Evolutionary conservation across 2,888 invertebrate species (phyloP), one percentile per base, ranked within the genome.

Genomic region (Scaptomyza flava): DNA sequence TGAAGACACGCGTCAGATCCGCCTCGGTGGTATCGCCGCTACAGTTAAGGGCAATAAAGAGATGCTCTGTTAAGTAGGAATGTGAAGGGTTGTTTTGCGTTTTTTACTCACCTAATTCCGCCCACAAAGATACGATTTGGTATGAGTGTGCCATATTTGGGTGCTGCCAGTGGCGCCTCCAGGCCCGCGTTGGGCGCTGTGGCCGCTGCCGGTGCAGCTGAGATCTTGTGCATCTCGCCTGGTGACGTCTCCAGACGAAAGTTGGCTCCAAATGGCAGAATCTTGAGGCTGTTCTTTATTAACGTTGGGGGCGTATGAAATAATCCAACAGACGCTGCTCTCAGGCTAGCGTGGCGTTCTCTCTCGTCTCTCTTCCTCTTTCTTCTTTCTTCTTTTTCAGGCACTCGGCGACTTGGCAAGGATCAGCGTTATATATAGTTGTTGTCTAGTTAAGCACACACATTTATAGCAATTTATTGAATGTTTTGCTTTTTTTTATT

Each of bases 111-210:
- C 61, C 98, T 96, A 89, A 99, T 98, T 27, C 98, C 99, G 63
- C 99, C 98, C 54, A 99, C 98, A 92, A 99, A 99, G 89, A 99
- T 97, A 87, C 98, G 93, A 92, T 98, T 98, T 67, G 98, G 98
- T 86, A 98, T 97, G 69, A 98, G 94, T 34, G 98, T 98, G 75
- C 95, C 98, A 80, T 94, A 94, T 89, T 94, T 94, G 92, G 94
- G 75, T 92, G 91, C 91, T 33, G 92, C 89, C 66, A 92, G 80
- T 66, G 94, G 89, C 92, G 90, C 91, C 71, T 92, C 92, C 65
- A 92, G 67, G 46, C 84, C 54, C 56, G 85, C 83, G 74, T 85
- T 81, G 72, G 90, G 90, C 79, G 90, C 91, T 86, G 90, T 82
- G 73, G 89, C 60, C 38, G 85, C 90, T 66, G 90, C 81, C 42